A percentile compares a stretch with the other conserved stretches of the same genome.
phyloP scores from a whole-genome alignment of 2,113 vertebrate species.

The Pseudonaja textilis region DNA sequence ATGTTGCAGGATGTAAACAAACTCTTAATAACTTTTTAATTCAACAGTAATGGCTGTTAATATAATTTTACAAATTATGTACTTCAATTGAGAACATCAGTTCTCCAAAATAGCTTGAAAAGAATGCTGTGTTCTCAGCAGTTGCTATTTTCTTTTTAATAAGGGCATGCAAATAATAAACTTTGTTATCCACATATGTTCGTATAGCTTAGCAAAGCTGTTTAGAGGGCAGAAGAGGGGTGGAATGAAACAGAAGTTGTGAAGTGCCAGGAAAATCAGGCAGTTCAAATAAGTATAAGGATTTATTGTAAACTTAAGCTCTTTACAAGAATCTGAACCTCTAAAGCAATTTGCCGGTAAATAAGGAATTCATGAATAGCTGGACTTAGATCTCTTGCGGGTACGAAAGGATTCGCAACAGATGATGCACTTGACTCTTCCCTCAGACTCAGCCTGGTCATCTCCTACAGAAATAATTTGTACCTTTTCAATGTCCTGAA shows the following conservation, averaged over 20 bases:
- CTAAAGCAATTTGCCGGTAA: neutral
- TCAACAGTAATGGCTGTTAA: slow-evolving; percentile 49
- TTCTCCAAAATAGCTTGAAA: slow-evolving; percentile 39
- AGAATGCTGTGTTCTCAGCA: slow-evolving; percentile 41
- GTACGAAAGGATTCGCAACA: neutral
- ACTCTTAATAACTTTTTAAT: slow-evolving; percentile 33
- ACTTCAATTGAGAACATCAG: slow-evolving; percentile 16
- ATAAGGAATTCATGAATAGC: neutral
- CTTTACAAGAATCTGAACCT: neutral
- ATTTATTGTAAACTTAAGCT: neutral
- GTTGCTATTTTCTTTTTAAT: slow-evolving; percentile 47
- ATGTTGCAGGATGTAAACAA: slow-evolving; percentile 6
- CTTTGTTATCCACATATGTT: slow-evolving; percentile 39
- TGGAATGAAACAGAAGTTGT: neutral
- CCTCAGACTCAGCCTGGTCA: neutral
- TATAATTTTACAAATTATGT: slow-evolving; percentile 59
- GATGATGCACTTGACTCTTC: neutral
- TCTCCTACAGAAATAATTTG: slow-evolving; percentile 1
- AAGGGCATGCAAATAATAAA: slow-evolving; percentile 41
- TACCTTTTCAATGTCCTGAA: neutral
- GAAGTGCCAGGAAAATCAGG: neutral
- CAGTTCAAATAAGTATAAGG: neutral
- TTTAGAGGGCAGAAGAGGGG: neutral
- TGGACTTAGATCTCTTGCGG: neutral
- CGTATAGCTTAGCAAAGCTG: slow-evolving; percentile 15